Evolutionary conservation across 2,113 vertebrate species (phyloP).

Genomic region (Mungos mungo): DNA sequence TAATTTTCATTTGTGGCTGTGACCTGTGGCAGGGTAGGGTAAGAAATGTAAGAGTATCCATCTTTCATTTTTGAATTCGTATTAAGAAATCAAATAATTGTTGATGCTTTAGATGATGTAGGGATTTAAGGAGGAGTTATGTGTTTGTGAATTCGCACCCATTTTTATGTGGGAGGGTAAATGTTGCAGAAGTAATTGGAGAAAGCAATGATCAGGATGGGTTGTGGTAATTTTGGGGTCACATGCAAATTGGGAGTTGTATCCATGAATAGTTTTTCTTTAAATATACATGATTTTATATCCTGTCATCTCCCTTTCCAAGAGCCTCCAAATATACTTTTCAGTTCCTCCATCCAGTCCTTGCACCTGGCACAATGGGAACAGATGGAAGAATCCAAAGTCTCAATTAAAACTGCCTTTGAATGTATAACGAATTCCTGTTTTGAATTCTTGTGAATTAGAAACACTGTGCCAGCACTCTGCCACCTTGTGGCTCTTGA

Average conservation of each 20-base stretch:
- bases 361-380: conserved; percentile 62
- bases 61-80: neutral
- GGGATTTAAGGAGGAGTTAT: neutral
- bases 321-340: conserved; percentile 41
- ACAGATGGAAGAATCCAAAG: conserved; percentile 57
- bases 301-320: conserved; percentile 7
- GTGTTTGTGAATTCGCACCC: neutral
- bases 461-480: conserved; percentile 47
- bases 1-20: neutral
- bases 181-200: neutral
- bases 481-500: conserved; percentile 82
- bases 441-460: conserved; percentile 15
- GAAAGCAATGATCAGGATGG: neutral
- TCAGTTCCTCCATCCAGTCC: conserved; percentile 1
- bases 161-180: neutral
- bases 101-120: neutral
- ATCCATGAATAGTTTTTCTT: conserved; percentile 56
- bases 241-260: neutral
- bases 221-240: conserved; percentile 21
- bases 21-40: neutral
- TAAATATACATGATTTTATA: conserved; percentile 59
- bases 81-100: neutral
- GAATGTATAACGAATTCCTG: neutral
- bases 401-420: conserved; percentile 48
- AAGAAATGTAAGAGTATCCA: neutral